phyloP scores from a whole-genome alignment of 2,113 vertebrate genomes.

The Merops nubicus region DNA sequence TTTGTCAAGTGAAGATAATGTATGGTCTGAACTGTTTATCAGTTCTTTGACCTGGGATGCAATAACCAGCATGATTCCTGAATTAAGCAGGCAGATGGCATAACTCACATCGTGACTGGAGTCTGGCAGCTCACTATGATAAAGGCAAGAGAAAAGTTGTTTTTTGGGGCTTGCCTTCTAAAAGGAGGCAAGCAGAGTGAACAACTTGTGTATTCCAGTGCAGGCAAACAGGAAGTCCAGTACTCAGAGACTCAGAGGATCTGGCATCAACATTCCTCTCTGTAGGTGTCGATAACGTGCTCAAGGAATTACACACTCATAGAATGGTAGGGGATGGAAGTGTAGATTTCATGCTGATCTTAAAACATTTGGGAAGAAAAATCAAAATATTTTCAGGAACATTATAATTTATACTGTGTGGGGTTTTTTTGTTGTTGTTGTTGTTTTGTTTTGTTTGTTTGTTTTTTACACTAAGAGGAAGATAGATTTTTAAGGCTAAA shows the following conservation, averaged over 20 bases:
- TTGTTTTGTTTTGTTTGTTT: no score
- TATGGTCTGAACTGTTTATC: slow-evolving; percentile 34
- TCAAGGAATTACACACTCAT: not conserved
- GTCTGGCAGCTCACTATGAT: slow-evolving; percentile 12
- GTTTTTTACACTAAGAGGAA: no score
- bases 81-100: slow-evolving; percentile 11
- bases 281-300: not conserved
- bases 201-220: not conserved
- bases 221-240: not conserved
- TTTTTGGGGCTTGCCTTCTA: not conserved
- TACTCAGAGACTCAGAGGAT: not conserved
- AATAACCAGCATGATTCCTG: not conserved
- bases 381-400: no score
- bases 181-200: not conserved
- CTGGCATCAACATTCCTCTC: not conserved
- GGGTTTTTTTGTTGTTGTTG: no score
- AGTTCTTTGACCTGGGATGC: not conserved
- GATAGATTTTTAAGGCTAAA: no score
- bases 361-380: not conserved
- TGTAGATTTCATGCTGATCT: not conserved
- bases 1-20: slow-evolving; percentile 31
- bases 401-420: no score
- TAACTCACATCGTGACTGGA: not conserved
- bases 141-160: not conserved
- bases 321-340: not conserved